Conservation (phyloP, 2,888 invertebrate species). For the Agriopis leucophaearia region DNA sequence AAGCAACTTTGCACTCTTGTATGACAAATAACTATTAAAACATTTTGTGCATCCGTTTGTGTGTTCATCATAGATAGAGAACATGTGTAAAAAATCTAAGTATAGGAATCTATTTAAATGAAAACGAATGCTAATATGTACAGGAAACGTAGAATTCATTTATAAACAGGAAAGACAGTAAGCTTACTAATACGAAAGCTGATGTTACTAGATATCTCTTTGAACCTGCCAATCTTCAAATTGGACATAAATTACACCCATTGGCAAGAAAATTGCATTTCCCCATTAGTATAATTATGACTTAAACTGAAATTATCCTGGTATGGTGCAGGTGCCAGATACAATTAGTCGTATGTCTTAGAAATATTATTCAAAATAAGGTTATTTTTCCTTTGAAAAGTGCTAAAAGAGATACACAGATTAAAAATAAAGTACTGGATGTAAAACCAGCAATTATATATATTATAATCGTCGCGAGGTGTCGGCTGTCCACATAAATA, state of each 20-base stretch:
- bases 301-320: slow-evolving; percentile 50
- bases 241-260: slow-evolving; percentile 14
- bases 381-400: slow-evolving; percentile 12
- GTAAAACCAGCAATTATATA: slow-evolving; percentile 64
- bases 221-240: slow-evolving; percentile 1
- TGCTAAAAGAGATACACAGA: slow-evolving; percentile 23
- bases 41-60: too few relatives aligned
- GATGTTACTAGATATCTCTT: not conserved
- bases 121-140: too few relatives aligned
- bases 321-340: slow-evolving; percentile 56
- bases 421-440: slow-evolving; percentile 39
- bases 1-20: too few relatives aligned
- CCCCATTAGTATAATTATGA: slow-evolving; percentile 33
- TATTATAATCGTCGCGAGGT: slow-evolving; percentile 74
- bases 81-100: too few relatives aligned
- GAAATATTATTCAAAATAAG: not conserved
- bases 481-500: slow-evolving; percentile 52
- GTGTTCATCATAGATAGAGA: too few relatives aligned
- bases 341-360: slow-evolving; percentile 7
- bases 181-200: not conserved
- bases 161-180: not conserved
- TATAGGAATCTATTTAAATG: too few relatives aligned
- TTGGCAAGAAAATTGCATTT: slow-evolving; percentile 38
- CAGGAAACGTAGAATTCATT: too few relatives aligned
- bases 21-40: too few relatives aligned